These are phyloP conservation scores for Dromaius novaehollandiae DNA, from an alignment of 2,113 vertebrate genomes.

Conservation along the genomic window DNA sequence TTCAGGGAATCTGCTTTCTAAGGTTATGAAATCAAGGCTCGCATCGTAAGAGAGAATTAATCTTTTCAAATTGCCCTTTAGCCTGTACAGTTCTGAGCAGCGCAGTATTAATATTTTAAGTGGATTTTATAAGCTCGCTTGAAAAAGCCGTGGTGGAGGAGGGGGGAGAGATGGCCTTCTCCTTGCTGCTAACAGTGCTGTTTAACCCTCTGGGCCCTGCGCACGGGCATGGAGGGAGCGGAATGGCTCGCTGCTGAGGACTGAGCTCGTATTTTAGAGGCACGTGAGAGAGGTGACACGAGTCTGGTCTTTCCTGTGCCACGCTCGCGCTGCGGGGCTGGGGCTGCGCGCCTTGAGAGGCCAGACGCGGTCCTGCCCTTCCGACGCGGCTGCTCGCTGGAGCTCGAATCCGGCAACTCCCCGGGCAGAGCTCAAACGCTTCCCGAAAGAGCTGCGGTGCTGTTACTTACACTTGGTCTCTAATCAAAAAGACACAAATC, in stretches of 20 bases:
- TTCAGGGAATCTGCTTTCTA: not conserved
- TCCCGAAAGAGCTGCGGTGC: not conserved
- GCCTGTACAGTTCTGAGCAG: conserved; percentile 10
- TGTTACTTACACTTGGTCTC: not conserved
- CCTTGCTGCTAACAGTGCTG: not conserved
- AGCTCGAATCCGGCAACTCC: not conserved
- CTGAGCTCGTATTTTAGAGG: not conserved
- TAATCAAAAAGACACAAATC: not conserved
- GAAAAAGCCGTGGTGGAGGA: not conserved
- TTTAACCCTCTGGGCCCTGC: not conserved
- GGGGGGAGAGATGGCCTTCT: not conserved
- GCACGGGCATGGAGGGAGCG: fast-evolving
- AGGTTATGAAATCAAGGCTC: not conserved
- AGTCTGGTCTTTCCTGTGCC: not conserved
- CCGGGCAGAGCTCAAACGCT: conserved; percentile 5
- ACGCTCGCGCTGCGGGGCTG: not conserved
- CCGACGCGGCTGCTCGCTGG: fast-evolving
- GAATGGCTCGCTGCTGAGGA: not conserved
- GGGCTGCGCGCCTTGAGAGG: not conserved
- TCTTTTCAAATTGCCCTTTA: conserved; percentile 51
- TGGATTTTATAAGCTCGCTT: conserved; percentile 42
- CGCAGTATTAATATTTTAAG: conserved; percentile 13
- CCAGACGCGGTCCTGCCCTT: not conserved
- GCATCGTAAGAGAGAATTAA: not conserved
- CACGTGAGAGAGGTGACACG: fast-evolving